Evolutionary conservation across 2,888 invertebrate genomes (phyloP).

Genomic region (Oithona nana): DNA sequence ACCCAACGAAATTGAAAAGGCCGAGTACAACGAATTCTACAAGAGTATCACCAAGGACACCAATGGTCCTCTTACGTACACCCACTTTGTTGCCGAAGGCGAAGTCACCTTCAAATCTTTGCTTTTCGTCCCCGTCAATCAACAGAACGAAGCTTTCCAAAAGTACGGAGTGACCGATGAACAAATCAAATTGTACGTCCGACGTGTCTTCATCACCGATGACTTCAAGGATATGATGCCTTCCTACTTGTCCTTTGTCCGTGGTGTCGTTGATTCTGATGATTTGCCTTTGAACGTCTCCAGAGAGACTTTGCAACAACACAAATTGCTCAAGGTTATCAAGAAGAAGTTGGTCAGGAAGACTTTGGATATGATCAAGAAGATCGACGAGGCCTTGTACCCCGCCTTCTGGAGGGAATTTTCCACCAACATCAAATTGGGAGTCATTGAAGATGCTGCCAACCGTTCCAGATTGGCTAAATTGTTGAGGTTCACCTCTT

Average conservation of each 20-base stretch:
- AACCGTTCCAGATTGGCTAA: slow-evolving; percentile 91
- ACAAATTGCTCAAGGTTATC: slow-evolving; percentile 85
- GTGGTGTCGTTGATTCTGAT: slow-evolving; percentile 95
- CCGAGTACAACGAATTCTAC: slow-evolving; percentile 89
- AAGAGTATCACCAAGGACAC: slow-evolving; percentile 78
- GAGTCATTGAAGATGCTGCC: slow-evolving; percentile 90
- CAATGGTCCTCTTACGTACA: slow-evolving; percentile 59
- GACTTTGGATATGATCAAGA: slow-evolving; percentile 92
- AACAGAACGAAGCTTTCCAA: slow-evolving; percentile 84
- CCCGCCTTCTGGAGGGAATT: slow-evolving; percentile 96
- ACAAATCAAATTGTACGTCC: slow-evolving; percentile 88
- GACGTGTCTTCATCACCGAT: slow-evolving; percentile 96
- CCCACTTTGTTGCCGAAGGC: slow-evolving; percentile 95
- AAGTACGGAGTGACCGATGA: slow-evolving; percentile 84
- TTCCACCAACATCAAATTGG: slow-evolving; percentile 84
- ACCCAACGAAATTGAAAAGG: slow-evolving; percentile 56
- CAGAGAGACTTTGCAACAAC: slow-evolving; percentile 92
- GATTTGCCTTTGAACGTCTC: slow-evolving; percentile 95
- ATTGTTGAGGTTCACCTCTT: slow-evolving; percentile 72
- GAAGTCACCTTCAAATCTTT: slow-evolving; percentile 97
- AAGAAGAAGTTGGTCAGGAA: slow-evolving; percentile 97
- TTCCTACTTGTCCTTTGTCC: slow-evolving; percentile 81
- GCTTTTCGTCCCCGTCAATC: slow-evolving; percentile 72
- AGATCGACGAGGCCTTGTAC: slow-evolving; percentile 71
- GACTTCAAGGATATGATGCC: slow-evolving; percentile 99